Evolutionary conservation across 2,113 vertebrate species (phyloP), one percentile per base, ranked within the genome.

Genomic region (Mormoops blainvillei): DNA sequence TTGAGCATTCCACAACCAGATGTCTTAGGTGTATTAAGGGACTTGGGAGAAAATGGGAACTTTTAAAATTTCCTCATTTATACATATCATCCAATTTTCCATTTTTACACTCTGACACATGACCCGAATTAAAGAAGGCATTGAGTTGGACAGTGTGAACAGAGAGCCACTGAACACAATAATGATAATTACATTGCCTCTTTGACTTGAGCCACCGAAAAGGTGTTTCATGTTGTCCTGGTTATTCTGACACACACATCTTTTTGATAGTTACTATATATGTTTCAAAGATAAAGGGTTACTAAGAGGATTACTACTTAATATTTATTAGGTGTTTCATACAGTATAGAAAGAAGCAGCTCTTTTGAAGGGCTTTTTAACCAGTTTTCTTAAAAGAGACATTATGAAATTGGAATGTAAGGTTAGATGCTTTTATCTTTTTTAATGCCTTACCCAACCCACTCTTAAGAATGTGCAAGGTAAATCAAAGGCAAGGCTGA

Each of bases 301-400:
- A 71, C 43, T 19, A 43, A 89, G 26, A 80, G 6, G 67, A 63
- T 78, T 41, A 43, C 58, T 68, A 43, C 14, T 89, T 84, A 18
- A 48, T 73, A 73, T 73, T 78, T 87, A 88, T 73, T 56, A 91
- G 56, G 41, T 67, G 5, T 33, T 86, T 67, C 73, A 61, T 4
- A 50, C 6, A 81, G n/a, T 38, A 88, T 19, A 70, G 68, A 50
- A 50, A 94, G 76, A 92, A 73, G 65, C 48, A 58, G 41, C 11
- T 33, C 26, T 36, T 50, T 80, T 54, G 3, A 94, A 73, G 36
- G 70, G 36, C 9, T 87, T 97, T 94, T 50, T 11, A 93, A 91
- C 54, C 58, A 58, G 61, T 88, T 94, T 95, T 96, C 58, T 89
- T 94, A 41, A 71, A 81, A 68, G 45, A 81, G 65, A 76, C 61